Base-by-base conservation (phyloP, 2,113 vertebrate genomes). In the Bostrychus sinensis region DNA sequence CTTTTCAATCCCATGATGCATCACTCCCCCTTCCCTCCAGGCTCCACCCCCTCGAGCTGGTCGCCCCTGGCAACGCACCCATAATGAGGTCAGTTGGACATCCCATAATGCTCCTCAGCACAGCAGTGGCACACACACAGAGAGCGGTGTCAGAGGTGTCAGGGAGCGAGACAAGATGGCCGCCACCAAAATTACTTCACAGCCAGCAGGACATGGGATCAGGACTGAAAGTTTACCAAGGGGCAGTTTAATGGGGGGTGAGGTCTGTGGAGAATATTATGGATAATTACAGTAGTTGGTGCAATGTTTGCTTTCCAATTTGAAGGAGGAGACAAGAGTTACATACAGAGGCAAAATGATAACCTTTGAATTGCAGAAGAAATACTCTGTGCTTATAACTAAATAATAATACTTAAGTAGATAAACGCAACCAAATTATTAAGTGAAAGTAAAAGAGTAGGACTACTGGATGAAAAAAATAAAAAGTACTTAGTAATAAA, bases 31-130 rank as follows among this genome's bases (percentile, higher is more conserved):
- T 3, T 22, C 50, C 22, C 57, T 30, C 10, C 42, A 5, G 12
- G 14, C 66, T 12, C 41, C 36, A 6, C 7, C 26, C 22, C 46
- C 55, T 13, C 54, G 22, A 48, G 54, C 64, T 42, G 65, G 87
- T 91, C 83, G 70, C 82, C 82, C 68, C 10, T 81, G 73, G 86
- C 77, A 89, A 90, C 89, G 17, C 66, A 82, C 62, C 83, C 83
- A 85, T 87, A 92, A 90, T 90, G 86, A 91, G 91, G 91, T 92
- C 90, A 91, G 86, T 79, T 79, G 84, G 82, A 77, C 86, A 91
- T 91, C 86, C 92, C 84, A 91, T 91, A 92, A 91, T 92, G 90
- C 75, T 86, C 80, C 70, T 39, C 62, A 77, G 75, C 48, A 54
- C 62, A 77, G 75, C 48, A 54, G 62, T 66, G 55, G 64, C 64